phyloP scores from a whole-genome alignment of 2,888 invertebrate species.

The Rhodophaea formosa region DNA sequence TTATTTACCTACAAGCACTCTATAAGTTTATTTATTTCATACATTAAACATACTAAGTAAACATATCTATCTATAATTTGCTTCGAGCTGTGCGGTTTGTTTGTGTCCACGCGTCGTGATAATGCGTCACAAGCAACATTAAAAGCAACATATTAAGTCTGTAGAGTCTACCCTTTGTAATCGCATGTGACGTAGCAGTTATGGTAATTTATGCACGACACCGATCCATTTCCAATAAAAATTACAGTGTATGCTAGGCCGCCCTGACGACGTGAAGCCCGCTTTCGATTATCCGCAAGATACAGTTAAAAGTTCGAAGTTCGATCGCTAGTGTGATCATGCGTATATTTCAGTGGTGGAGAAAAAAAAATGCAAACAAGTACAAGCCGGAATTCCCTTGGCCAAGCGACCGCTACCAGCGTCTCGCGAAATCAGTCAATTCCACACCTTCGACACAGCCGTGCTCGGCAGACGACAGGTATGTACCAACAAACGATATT shows the following conservation, averaged over 20 bases:
- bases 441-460: conserved; percentile 46
- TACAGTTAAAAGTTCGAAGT: conserved; percentile 18
- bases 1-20: too few relatives aligned
- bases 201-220: conserved; percentile 47
- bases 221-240: conserved; percentile 39
- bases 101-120: neutral
- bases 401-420: conserved; percentile 32
- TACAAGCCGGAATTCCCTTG: conserved; percentile 48
- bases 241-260: conserved; percentile 31
- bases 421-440: conserved; percentile 46
- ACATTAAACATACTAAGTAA: neutral
- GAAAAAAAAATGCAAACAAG: conserved; percentile 45
- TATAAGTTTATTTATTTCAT: too few relatives aligned
- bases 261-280: conserved; percentile 27
- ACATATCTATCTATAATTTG: too few relatives aligned
- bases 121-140: neutral
- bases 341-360: conserved; percentile 24
- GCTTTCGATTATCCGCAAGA: conserved; percentile 23
- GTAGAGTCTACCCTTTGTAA: conserved; percentile 8
- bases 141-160: neutral
- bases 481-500: conserved; percentile 37
- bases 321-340: conserved; percentile 22
- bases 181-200: conserved; percentile 31
- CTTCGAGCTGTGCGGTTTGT: neutral
- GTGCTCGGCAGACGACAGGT: conserved; percentile 49